Base-by-base conservation (phyloP, 2,888 invertebrate species). In the Hartigia nigra region DNA sequence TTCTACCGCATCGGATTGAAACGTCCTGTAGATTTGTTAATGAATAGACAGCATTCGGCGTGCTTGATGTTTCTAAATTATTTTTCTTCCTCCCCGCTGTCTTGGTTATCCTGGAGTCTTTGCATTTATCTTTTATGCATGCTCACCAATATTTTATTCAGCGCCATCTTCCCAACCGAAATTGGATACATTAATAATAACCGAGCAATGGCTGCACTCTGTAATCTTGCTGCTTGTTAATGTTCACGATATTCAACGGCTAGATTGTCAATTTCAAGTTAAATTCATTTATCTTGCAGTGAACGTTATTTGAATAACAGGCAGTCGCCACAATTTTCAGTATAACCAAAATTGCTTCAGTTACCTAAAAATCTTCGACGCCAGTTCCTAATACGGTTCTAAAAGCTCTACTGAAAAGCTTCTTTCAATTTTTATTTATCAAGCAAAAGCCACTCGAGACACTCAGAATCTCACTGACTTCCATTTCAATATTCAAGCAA, bases 81-180 rank as follows among this genome's bases (percentile, higher is more conserved):
- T 39, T 14, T 39, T 23, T 39, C 23, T 39, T 39, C 39, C 14
- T 39, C 39, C 39, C 23, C 4, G 23, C 23, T 23, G 2, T 23
- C 39, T 55, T 23, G 39, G 39, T 55, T 55, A 55, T 5, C 39
- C 39, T 55, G 76, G 70, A 75, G n/a, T 75, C 77, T 83, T 81
- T 83, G 78, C 83, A 83, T 80, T 72, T 77, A 83, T 83, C 79
- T 83, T 83, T 83, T 83, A 83, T 83, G 77, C 81, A 83, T 83
- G 77, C 39, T 37, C 5, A 23, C 39, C 39, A 55, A 55, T 55
- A 55, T 55, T 55, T 55, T 55, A 55, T 55, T 55, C 39, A 55
- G 39, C 5, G 23, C 2, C 0, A 14, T 55, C 23, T 55, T 23
- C 23, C 23, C 39, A 5, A 23, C 23, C 39, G 23, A 55, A 55